Percentiles rank a stretch among this genome's conserved stretches.
phyloP scores from a whole-genome alignment of 2,797 vertebrate species.

The Avahi laniger region DNA sequence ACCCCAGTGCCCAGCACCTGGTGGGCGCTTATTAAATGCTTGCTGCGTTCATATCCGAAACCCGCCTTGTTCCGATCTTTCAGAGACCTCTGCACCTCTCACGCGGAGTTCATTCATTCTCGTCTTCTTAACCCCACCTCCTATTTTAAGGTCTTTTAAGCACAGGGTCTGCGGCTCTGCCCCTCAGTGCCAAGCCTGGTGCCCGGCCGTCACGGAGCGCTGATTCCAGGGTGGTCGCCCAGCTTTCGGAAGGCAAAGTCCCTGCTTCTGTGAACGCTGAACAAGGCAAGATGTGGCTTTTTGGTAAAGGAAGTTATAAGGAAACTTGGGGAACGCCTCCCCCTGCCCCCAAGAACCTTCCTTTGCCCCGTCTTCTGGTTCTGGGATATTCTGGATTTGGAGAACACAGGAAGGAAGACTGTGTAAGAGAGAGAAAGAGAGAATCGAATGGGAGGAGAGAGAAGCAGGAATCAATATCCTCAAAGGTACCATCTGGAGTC shows the following conservation, averaged over 20 bases:
- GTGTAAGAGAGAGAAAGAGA: not conserved
- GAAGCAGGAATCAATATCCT: not conserved
- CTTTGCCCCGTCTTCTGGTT: not conserved
- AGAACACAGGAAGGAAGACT: not conserved
- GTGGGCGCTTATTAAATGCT: not conserved
- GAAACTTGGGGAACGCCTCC: not conserved
- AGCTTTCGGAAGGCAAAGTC: too few relatives aligned
- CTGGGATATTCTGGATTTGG: not conserved
- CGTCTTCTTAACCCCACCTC: rapidly evolving
- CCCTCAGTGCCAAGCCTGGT: rapidly evolving
- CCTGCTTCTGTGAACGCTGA: not conserved
- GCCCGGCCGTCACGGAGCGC: rapidly evolving
- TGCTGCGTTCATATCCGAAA: not conserved
- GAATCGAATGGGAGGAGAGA: too few relatives aligned
- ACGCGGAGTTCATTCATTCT: not conserved
- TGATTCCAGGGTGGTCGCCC: rapidly evolving
- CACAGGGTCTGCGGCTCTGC: not conserved
- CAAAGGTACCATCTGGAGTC: rapidly evolving
- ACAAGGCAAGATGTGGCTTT: not conserved
- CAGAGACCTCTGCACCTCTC: not conserved
- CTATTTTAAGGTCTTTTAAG: not conserved
- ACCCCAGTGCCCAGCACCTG: rapidly evolving
- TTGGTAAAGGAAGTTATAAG: not conserved
- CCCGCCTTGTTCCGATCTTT: not conserved
- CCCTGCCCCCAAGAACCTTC: rapidly evolving